A percentile compares a stretch with the other conserved stretches of the same genome.
phyloP scores from a whole-genome alignment of 1,140 invertebrate genomes.

The Lepidurus packardi region DNA sequence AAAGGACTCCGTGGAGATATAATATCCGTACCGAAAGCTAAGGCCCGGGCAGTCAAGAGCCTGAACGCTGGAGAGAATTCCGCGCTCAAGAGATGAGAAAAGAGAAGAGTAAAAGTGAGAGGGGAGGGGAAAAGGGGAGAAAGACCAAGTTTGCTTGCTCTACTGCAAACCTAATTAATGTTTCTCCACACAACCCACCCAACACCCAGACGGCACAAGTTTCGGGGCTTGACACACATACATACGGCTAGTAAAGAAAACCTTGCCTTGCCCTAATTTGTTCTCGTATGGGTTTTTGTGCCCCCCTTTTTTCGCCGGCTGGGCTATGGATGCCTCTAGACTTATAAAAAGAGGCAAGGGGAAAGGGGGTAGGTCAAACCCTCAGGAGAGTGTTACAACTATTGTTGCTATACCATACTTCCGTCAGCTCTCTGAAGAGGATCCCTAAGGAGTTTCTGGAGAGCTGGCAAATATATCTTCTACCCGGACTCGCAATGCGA shows the following conservation, averaged over 20 bases:
- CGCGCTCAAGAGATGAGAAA: not conserved
- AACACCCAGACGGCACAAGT: not conserved
- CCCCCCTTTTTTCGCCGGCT: not conserved
- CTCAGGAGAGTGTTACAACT: not conserved
- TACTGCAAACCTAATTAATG: not conserved
- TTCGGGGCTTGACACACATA: not conserved
- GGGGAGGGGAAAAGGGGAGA: not conserved
- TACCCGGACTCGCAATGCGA: not conserved
- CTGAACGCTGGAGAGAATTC: too few relatives aligned
- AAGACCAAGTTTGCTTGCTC: not conserved
- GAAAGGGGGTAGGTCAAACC: not conserved
- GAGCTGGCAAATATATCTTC: not conserved
- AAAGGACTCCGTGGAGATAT: too few relatives aligned
- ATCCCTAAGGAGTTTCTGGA: conserved; percentile 2
- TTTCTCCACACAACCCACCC: not conserved
- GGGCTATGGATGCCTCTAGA: not conserved
- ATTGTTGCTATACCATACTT: conserved; percentile 1
- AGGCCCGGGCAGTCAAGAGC: too few relatives aligned
- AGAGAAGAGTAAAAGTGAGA: not conserved
- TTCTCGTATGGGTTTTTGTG: conserved; percentile 3
- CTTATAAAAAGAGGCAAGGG: not conserved
- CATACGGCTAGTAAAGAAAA: not conserved
- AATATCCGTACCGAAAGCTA: too few relatives aligned
- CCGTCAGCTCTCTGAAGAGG: not conserved
- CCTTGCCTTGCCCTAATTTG: not conserved